Evolutionary conservation across 1,140 invertebrate genomes (phyloP), one percentile per base, ranked within the genome.

Genomic region (Drosophila melanica): DNA sequence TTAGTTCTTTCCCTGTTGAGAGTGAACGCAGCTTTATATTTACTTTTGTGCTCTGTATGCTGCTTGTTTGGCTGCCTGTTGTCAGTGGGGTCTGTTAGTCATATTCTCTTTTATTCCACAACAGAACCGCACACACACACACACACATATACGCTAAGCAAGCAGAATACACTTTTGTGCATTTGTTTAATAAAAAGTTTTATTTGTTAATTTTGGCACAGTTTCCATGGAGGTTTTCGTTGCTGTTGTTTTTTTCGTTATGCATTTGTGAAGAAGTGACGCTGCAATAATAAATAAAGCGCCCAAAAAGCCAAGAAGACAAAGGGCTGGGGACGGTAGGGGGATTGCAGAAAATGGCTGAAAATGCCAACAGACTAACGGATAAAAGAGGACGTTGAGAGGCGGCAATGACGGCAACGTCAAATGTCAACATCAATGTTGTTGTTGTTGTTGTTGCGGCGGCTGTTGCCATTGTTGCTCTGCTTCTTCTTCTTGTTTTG

Each of bases 391-490:
- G 67, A 63, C 59, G 71, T 33, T 67, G 59, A 71, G 70, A 73
- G 37, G 42, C 41, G 20, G 33, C 59, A 74, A 73, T 66, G 81
- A 79, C 62, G 76, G 67, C 81, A 75, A 70, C 79, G 82, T 79
- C 82, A 86, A 86, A 86, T 86, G 82, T 86, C 82, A 86, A 87
- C 82, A 87, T 81, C 71, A 81, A 87, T 75, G 70, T 72, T 75
- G 54, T 67, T 64, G 14, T 37, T 27, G 27, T 55, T 53, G 67
- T 59, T 79, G 81, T 80, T 76, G 59, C 50, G 59, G 45, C 60
- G 48, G 58, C 23, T 47, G 44, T 60, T 60, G 42, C 44, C 27
- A 27, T 50, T 63, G 37, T 37, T 57, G 44, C 41, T n/a, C 14
- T 33, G 9, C 12, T 42, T 39, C 8, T 53, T 37, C 20, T 41